Conservation (phyloP, 35 echinoderm and acorn worm species). For the Stichopus chloronotus region DNA sequence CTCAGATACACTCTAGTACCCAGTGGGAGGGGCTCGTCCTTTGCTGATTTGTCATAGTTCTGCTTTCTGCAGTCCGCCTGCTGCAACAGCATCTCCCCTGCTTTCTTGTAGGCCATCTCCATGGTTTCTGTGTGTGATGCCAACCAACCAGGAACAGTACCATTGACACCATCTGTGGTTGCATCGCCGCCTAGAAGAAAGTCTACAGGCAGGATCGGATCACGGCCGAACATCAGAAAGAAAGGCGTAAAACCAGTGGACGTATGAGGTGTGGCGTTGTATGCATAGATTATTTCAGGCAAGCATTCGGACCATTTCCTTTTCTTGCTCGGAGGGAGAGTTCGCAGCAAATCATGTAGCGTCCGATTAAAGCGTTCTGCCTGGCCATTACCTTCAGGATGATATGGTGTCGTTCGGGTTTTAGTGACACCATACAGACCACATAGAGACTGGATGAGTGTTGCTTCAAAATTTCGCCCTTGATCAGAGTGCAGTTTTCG, state of each 20-base stretch:
- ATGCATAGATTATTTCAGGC: constrained; percentile 61
- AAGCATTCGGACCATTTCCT: constrained; percentile 54
- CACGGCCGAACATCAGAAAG: constrained; percentile 64
- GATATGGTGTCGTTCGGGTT: too few relatives aligned
- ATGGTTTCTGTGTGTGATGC: neutral
- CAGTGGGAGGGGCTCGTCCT: neutral
- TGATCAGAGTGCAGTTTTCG: too few relatives aligned
- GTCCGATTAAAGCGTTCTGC: neutral
- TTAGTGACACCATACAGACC: too few relatives aligned
- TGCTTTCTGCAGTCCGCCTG: neutral
- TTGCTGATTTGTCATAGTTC: neutral
- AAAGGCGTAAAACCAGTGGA: constrained; percentile 54
- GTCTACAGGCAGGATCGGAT: constrained; percentile 57
- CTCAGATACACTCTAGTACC: constrained; percentile 28
- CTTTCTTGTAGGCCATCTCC: neutral
- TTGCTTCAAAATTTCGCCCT: too few relatives aligned
- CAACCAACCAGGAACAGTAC: neutral
- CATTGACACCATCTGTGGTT: neutral
- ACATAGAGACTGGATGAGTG: too few relatives aligned
- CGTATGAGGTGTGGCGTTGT: constrained; percentile 58
- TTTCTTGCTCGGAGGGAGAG: constrained; percentile 35
- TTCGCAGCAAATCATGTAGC: constrained; percentile 19
- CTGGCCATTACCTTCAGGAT: neutral
- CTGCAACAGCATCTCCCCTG: neutral
- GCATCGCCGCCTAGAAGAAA: neutral